phyloP scores from a whole-genome alignment of 2,113 vertebrate genomes.

The Beaufortia kweichowensis region DNA sequence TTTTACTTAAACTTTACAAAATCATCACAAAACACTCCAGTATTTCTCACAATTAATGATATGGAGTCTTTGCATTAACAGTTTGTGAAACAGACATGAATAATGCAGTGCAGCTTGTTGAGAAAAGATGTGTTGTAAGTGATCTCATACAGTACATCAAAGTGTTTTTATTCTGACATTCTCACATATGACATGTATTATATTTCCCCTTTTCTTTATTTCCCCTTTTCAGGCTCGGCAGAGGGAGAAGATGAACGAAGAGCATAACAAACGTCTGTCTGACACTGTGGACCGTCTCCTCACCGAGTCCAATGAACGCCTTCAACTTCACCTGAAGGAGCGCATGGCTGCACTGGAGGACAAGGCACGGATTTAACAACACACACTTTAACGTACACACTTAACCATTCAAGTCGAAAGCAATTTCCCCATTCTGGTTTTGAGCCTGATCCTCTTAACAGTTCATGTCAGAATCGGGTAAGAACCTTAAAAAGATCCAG shows the following conservation, averaged over 20 bases:
- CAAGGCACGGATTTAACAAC: slow-evolving; percentile 74
- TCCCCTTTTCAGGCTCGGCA: slow-evolving; percentile 83
- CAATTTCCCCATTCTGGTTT: neutral
- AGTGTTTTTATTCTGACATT: neutral
- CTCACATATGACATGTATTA: neutral
- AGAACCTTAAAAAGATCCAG: too few species aligned
- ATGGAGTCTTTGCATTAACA: too few species aligned
- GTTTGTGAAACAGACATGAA: neutral
- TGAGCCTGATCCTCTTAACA: too few species aligned
- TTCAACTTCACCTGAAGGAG: slow-evolving; percentile 95
- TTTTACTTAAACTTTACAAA: neutral
- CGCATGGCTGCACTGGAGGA: slow-evolving; percentile 95
- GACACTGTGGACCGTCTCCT: slow-evolving; percentile 94
- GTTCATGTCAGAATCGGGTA: too few species aligned
- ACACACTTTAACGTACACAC: slow-evolving; percentile 13
- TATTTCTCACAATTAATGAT: too few species aligned
- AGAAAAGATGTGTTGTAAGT: neutral
- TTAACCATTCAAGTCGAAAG: neutral
- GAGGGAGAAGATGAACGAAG: slow-evolving; percentile 97
- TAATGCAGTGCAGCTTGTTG: neutral
- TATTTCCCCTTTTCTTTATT: neutral
- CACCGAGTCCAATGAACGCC: slow-evolving; percentile 91
- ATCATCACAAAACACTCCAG: neutral
- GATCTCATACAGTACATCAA: neutral
- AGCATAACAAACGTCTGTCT: slow-evolving; percentile 92